phyloP scores from a whole-genome alignment of 2,113 vertebrate species.

The Carlito syrichta region DNA sequence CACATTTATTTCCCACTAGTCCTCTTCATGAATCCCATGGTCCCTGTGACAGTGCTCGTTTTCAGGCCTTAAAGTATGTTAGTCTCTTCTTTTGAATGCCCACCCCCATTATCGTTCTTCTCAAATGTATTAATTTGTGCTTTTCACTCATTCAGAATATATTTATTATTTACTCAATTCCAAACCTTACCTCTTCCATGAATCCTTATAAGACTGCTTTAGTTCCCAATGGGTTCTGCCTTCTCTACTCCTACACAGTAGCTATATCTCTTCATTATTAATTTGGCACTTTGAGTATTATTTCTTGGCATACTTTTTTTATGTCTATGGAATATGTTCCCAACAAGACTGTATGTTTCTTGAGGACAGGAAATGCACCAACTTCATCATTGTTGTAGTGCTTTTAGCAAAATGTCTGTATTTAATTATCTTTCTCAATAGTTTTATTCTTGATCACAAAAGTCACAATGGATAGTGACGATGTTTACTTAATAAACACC shows the following conservation, averaged over 20 bases:
- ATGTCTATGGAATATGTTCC: background rate
- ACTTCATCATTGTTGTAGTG: background rate
- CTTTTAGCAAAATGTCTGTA: background rate
- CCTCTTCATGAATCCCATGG: background rate
- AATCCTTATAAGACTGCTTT: background rate
- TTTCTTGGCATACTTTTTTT: background rate
- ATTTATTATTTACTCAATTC: background rate
- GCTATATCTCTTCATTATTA: background rate
- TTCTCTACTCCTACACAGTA: background rate
- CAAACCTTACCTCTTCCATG: background rate
- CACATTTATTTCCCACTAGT: background rate
- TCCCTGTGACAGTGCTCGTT: background rate
- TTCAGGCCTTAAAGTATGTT: background rate
- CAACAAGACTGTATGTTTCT: background rate
- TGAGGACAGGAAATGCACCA: background rate
- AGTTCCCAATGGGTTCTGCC: background rate
- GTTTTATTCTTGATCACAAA: background rate
- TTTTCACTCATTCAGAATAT: background rate
- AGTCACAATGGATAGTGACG: background rate
- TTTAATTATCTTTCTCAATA: background rate
- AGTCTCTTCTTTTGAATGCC: background rate
- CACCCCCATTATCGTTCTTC: background rate
- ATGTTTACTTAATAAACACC: background rate
- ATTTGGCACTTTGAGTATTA: background rate
- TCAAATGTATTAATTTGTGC: background rate